Conservation (phyloP, 2,797 vertebrate genomes). For the Poecilia picta region DNA sequence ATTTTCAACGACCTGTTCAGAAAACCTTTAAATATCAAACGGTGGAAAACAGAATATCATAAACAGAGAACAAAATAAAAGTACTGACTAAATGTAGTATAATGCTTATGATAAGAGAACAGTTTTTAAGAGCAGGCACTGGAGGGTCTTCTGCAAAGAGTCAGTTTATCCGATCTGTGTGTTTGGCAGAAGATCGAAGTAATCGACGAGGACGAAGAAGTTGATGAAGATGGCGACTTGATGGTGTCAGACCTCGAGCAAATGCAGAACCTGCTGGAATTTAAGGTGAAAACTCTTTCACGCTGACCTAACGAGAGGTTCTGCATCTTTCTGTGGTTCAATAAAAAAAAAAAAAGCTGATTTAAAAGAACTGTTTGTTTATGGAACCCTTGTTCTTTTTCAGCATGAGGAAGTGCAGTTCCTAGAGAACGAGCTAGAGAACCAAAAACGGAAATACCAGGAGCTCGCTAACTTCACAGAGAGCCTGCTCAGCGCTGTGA, state of each 20-base stretch:
- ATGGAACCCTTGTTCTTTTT: slow-evolving; percentile 29
- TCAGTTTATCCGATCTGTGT: slow-evolving; percentile 14
- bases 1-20: no score
- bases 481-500: slow-evolving; percentile 90
- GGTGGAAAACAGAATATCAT: no score
- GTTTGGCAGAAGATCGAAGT: slow-evolving; percentile 92
- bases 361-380: not conserved
- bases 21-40: no score
- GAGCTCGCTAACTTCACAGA: slow-evolving; percentile 91
- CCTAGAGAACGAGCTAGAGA: slow-evolving; percentile 92
- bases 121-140: no score
- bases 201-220: slow-evolving; percentile 88
- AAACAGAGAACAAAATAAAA: no score
- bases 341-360: not conserved
- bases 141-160: not conserved
- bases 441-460: slow-evolving; percentile 93
- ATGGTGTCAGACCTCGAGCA: slow-evolving; percentile 91
- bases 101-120: no score
- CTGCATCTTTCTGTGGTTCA: not conserved
- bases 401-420: slow-evolving; percentile 97
- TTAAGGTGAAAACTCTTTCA: slow-evolving; percentile 84
- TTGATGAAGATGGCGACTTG: slow-evolving; percentile 85
- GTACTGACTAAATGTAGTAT: no score
- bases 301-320: not conserved
- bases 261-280: slow-evolving; percentile 92